A percentile compares a stretch with the other conserved stretches of the same genome.
Evolutionary conservation across 1,140 invertebrate genomes (phyloP).

Genomic region (Adoxophyes honmai): DNA sequence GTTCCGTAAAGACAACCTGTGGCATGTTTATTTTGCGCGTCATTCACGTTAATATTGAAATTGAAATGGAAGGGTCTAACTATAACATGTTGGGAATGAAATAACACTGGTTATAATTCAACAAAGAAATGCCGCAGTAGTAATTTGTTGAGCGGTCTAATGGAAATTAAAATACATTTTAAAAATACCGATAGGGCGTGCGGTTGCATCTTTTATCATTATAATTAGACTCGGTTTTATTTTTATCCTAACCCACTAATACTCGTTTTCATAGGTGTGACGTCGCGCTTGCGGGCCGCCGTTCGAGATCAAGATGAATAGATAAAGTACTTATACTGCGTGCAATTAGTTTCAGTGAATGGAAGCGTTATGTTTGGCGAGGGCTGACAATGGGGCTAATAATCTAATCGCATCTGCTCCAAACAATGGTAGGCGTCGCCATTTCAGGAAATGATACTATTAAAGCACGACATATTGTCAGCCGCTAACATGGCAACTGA

Average conservation of each 20-base stretch:
- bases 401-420: constrained; percentile 11
- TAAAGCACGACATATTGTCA: no score
- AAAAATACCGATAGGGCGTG: background rate
- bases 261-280: constrained; percentile 5
- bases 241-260: constrained; percentile 10
- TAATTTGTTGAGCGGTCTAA: no score
- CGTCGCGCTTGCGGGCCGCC: background rate
- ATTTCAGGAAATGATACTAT: background rate
- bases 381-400: background rate
- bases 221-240: constrained; percentile 1
- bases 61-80: no score
- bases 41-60: no score
- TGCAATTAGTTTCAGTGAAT: constrained; percentile 1
- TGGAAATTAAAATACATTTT: no score
- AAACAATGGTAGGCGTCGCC: constrained; percentile 8
- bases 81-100: no score
- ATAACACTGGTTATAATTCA: no score
- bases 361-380: background rate
- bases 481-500: no score
- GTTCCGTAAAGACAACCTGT: constrained; percentile 37
- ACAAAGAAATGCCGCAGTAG: no score
- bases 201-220: constrained; percentile 9
- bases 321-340: background rate
- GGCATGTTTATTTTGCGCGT: constrained; percentile 32
- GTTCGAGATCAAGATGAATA: constrained; percentile 2